These are phyloP conservation scores for Takifugu rubripes DNA, from an alignment of 2,797 vertebrate genomes.

Conservation along the genomic window DNA sequence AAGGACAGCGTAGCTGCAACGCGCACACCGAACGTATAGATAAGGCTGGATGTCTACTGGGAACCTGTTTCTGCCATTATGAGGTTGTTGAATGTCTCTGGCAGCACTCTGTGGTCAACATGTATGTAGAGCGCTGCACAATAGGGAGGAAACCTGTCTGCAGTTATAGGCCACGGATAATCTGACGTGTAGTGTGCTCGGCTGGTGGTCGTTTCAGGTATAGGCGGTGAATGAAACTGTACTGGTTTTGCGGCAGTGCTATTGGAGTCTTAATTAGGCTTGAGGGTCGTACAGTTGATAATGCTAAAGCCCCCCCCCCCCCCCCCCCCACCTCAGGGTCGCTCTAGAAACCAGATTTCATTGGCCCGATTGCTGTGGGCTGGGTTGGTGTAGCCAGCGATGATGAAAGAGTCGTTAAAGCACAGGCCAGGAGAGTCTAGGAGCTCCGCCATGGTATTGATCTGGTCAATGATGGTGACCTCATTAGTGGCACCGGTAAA, in stretches of 20 bases:
- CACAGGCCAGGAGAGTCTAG: slow-evolving; percentile 73
- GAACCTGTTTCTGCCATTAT: slow-evolving; percentile 11
- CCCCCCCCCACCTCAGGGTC: slow-evolving; percentile 49
- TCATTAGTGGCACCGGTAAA: slow-evolving; percentile 86
- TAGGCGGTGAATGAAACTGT: slow-evolving; percentile 33
- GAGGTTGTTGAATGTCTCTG: slow-evolving; percentile 21
- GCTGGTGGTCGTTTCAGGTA: slow-evolving; percentile 41
- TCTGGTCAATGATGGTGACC: slow-evolving; percentile 79
- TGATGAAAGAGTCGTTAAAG: slow-evolving; percentile 79
- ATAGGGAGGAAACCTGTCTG: slow-evolving; percentile 1
- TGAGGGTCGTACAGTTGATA: slow-evolving; percentile 17
- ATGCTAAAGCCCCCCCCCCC: background rate
- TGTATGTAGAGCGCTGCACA: slow-evolving; percentile 10
- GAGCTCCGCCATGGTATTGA: slow-evolving; percentile 74
- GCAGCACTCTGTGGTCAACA: slow-evolving; percentile 13
- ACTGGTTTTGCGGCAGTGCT: slow-evolving; percentile 44
- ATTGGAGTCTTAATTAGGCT: slow-evolving; percentile 38
- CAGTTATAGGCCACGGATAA: slow-evolving; percentile 17
- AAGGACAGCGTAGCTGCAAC: slow-evolving; percentile 24
- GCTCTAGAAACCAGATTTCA: slow-evolving; percentile 88
- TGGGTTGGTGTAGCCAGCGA: slow-evolving; percentile 87
- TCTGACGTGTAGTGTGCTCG: slow-evolving; percentile 38
- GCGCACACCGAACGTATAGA: slow-evolving; percentile 14
- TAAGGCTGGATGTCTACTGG: slow-evolving; percentile 37
- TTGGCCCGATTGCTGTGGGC: slow-evolving; percentile 81